These are phyloP conservation scores for Pissodes strobi DNA, from an alignment of 1,140 invertebrate species.

Conservation along the genomic window DNA sequence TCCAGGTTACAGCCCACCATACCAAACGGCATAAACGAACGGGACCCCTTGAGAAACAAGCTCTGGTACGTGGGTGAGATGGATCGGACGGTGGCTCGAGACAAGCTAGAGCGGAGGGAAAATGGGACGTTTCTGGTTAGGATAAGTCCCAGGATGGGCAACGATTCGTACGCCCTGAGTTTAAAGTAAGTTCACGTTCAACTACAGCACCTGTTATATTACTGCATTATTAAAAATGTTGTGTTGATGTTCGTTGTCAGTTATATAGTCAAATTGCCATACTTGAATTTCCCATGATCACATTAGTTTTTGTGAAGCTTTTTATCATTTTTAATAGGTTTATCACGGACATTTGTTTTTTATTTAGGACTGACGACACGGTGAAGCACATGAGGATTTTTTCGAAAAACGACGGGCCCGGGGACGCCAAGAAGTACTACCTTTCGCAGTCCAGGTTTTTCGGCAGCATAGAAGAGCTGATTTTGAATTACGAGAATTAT, in stretches of 20 bases:
- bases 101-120: constrained; percentile 74
- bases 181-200: constrained; percentile 72
- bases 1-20: neutral
- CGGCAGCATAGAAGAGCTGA: constrained; percentile 83
- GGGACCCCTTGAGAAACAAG: constrained; percentile 38
- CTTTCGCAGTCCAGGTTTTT: constrained; percentile 90
- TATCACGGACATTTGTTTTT: too few relatives aligned
- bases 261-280: too few relatives aligned
- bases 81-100: constrained; percentile 81
- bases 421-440: constrained; percentile 67
- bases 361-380: constrained; percentile 74
- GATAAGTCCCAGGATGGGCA: constrained; percentile 67
- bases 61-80: constrained; percentile 83
- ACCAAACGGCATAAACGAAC: constrained; percentile 30
- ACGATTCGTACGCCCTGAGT: constrained; percentile 79
- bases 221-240: too few relatives aligned
- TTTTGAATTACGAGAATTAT: constrained; percentile 87
- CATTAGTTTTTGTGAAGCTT: too few relatives aligned
- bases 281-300: too few relatives aligned
- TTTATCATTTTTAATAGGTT: too few relatives aligned
- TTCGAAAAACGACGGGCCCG: constrained; percentile 56
- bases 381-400: constrained; percentile 93
- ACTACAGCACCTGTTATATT: too few relatives aligned
- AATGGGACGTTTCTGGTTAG: constrained; percentile 89
- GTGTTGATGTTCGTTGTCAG: too few relatives aligned